phyloP scores from a whole-genome alignment of 2,888 invertebrate genomes.

The Tridacna crocea region DNA sequence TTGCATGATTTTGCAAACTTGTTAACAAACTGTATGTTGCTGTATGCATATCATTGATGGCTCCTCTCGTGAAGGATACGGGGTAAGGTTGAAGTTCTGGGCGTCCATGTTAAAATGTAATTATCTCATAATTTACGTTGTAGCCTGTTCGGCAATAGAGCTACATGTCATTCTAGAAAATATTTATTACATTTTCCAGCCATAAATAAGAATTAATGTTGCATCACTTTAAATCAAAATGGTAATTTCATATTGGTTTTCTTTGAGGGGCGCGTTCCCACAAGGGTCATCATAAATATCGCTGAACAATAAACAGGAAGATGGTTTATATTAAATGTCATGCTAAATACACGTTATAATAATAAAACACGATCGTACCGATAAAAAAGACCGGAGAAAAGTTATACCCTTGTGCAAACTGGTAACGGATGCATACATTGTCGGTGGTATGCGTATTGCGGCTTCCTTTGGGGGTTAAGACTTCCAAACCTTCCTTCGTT shows the following conservation, averaged over 20 bases:
- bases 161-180: slow-evolving; percentile 53
- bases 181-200: slow-evolving; percentile 56
- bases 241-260: slow-evolving; percentile 57
- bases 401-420: slow-evolving; percentile 9
- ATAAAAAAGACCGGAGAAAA: slow-evolving; percentile 19
- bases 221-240: slow-evolving; percentile 62
- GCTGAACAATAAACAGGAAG: slow-evolving; percentile 48
- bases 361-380: slow-evolving; percentile 40
- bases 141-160: slow-evolving; percentile 51
- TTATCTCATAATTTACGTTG: slow-evolving; percentile 60
- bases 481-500: too few relatives aligned
- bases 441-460: slow-evolving; percentile 17
- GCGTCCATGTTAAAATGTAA: slow-evolving; percentile 44
- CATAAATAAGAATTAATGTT: slow-evolving; percentile 62
- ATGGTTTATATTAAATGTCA: slow-evolving; percentile 52
- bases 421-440: slow-evolving; percentile 10
- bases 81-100: background rate
- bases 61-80: background rate
- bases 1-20: background rate
- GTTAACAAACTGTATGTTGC: too few relatives aligned
- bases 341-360: slow-evolving; percentile 41
- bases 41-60: too few relatives aligned
- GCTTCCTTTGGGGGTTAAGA: background rate
- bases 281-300: slow-evolving; percentile 51
- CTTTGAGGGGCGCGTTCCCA: slow-evolving; percentile 35